Percentiles rank a stretch among this genome's conserved stretches.
Evolutionary conservation across 2,113 vertebrate genomes (phyloP).

Genomic region (Dromaius novaehollandiae): DNA sequence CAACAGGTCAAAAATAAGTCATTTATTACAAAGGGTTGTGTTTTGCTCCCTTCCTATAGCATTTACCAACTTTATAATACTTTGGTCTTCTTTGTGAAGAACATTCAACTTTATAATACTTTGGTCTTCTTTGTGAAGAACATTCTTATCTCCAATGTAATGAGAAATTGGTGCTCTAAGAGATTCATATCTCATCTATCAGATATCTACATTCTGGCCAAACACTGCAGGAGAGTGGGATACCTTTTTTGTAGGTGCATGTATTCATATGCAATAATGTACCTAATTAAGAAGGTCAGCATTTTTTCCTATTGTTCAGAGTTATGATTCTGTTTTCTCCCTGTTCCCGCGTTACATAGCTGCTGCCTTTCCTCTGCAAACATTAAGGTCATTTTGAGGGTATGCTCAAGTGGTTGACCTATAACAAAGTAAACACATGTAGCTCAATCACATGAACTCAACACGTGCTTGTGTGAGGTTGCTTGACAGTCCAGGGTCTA

Average conservation of each 20-base stretch:
- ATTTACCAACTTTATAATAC: neutral
- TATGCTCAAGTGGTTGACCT: slow-evolving; percentile 69
- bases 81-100: too few species aligned
- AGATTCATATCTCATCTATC: neutral
- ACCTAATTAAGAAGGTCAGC: neutral
- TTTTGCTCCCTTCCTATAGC: neutral
- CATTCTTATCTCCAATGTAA: neutral
- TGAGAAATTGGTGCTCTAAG: neutral
- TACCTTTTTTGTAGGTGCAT: neutral
- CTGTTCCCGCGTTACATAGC: slow-evolving; percentile 56
- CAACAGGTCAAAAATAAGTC: neutral
- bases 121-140: neutral
- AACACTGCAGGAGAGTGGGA: neutral
- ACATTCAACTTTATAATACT: too few species aligned
- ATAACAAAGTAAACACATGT: slow-evolving; percentile 71
- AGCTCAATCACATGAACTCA: slow-evolving; percentile 50
- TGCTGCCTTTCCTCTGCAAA: slow-evolving; percentile 63
- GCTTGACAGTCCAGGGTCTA: slow-evolving; percentile 47
- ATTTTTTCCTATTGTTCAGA: slow-evolving; percentile 39
- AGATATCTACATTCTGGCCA: neutral
- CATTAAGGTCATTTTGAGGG: slow-evolving; percentile 76
- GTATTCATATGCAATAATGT: neutral
- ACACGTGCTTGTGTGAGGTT: slow-evolving; percentile 38
- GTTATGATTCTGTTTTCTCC: slow-evolving; percentile 18
- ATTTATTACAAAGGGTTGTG: neutral